Evolutionary conservation across 2,888 invertebrate genomes (phyloP).

Genomic region (Dinocampus coccinellae): DNA sequence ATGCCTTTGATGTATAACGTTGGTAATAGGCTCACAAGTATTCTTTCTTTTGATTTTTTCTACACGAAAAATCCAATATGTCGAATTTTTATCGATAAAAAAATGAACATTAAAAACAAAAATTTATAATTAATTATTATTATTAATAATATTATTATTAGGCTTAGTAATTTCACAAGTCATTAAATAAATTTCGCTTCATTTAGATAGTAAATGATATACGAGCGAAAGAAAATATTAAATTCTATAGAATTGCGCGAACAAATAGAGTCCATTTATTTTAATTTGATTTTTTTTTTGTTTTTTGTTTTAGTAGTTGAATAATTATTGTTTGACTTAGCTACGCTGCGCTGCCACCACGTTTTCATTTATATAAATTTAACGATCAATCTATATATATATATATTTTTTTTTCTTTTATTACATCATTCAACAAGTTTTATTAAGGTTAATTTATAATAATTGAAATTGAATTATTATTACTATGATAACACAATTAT

Average conservation of each 20-base stretch:
- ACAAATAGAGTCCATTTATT: neutral
- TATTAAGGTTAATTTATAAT: neutral
- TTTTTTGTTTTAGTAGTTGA: slow-evolving; percentile 14
- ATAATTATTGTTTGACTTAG: neutral
- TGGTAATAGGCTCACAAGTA: neutral
- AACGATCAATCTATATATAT: neutral
- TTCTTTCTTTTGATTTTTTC: no score
- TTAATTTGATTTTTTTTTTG: slow-evolving; percentile 7
- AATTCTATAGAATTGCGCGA: neutral
- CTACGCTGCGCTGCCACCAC: neutral
- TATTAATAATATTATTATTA: slow-evolving; percentile 6
- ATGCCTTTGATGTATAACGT: neutral
- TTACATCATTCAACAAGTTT: neutral
- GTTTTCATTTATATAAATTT: slow-evolving; percentile 6
- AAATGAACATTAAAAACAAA: neutral
- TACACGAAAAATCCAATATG: neutral
- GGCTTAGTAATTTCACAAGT: slow-evolving; percentile 25
- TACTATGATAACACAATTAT: neutral
- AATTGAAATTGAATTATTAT: neutral
- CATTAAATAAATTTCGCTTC: slow-evolving; percentile 29
- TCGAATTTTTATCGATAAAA: neutral
- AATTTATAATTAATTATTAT: neutral
- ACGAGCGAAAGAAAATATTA: slow-evolving; percentile 3
- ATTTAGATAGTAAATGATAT: slow-evolving; percentile 20
- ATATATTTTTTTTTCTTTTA: neutral